A percentile compares a stretch with the other conserved stretches of the same genome.
These are phyloP conservation scores for Lasioglossum villosulum DNA, from an alignment of 2,888 invertebrate species.

Conservation along the genomic window DNA sequence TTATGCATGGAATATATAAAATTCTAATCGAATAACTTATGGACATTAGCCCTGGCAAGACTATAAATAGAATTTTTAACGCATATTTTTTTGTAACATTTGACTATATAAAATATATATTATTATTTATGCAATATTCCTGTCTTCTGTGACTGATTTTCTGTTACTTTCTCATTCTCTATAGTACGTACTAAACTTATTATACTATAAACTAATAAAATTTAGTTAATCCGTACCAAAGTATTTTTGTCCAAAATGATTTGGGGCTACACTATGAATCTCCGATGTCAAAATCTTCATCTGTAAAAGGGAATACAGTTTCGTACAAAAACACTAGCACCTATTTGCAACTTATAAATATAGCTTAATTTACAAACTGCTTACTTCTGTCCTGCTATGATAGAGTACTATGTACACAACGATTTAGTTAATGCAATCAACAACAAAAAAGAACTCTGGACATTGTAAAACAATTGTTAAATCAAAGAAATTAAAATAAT, in stretches of 20 bases:
- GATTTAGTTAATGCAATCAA: conserved; percentile 3
- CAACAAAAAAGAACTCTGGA: neutral
- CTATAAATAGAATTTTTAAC: neutral
- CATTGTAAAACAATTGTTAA: neutral
- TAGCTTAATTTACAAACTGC: conserved; percentile 10
- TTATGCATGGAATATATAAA: conserved; percentile 9
- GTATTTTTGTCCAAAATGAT: conserved; percentile 99
- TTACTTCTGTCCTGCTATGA: conserved; percentile 20
- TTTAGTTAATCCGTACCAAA: conserved; percentile 95
- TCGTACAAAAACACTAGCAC: conserved; percentile 25
- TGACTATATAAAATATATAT: conserved; percentile 11
- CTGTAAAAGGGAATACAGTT: conserved; percentile 79
- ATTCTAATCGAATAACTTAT: neutral
- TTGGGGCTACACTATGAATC: conserved; percentile 96
- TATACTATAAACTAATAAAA: conserved; percentile 66
- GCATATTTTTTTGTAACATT: neutral
- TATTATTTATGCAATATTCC: conserved; percentile 12
- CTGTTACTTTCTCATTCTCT: conserved; percentile 48
- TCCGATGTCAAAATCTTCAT: conserved; percentile 98
- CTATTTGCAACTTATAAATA: conserved; percentile 14
- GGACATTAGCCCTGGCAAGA: conserved; percentile 26
- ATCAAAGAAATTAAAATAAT: neutral
- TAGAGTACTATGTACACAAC: conserved; percentile 5
- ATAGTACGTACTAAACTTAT: conserved; percentile 48
- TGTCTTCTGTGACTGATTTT: conserved; percentile 68